A percentile compares a stretch with the other conserved stretches of the same genome.
Evolutionary conservation across 2,888 invertebrate genomes (phyloP).

Genomic region (Sarcophaga variegata): DNA sequence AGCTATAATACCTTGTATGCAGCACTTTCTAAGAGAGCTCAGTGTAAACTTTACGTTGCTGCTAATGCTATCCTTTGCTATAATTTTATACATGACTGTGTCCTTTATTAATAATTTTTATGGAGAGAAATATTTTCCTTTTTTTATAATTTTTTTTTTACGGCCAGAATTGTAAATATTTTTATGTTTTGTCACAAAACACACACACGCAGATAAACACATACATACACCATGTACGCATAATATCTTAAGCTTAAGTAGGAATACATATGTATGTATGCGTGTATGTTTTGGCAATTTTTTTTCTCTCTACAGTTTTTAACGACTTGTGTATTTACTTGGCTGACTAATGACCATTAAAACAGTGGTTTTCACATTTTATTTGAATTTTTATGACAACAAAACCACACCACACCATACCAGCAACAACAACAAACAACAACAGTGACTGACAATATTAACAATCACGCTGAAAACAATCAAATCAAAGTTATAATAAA

Average conservation of each 20-base stretch:
- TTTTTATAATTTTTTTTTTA: neutral
- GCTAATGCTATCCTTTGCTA: too few species aligned
- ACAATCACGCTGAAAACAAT: constrained; percentile 54
- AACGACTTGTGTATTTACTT: constrained; percentile 17
- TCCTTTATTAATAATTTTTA: too few species aligned
- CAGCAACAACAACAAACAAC: constrained; percentile 1
- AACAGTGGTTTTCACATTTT: constrained; percentile 57
- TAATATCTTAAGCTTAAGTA: neutral
- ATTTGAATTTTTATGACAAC: constrained; percentile 59
- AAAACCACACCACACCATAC: constrained; percentile 2
- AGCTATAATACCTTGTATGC: too few species aligned
- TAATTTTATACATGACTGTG: too few species aligned
- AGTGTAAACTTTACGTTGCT: too few species aligned
- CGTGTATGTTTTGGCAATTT: neutral
- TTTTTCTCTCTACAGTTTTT: constrained; percentile 39
- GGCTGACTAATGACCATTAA: constrained; percentile 67
- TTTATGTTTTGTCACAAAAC: neutral
- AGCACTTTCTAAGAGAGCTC: too few species aligned
- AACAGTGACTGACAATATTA: constrained; percentile 35
- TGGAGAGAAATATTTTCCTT: neutral
- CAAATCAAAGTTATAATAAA: constrained; percentile 8
- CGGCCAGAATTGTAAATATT: neutral
- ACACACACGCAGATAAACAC: neutral
- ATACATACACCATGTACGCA: too few species aligned
- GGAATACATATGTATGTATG: neutral